phyloP scores from a whole-genome alignment of 2,113 vertebrate genomes.

The Boulengeromyrus knoepffleri region DNA sequence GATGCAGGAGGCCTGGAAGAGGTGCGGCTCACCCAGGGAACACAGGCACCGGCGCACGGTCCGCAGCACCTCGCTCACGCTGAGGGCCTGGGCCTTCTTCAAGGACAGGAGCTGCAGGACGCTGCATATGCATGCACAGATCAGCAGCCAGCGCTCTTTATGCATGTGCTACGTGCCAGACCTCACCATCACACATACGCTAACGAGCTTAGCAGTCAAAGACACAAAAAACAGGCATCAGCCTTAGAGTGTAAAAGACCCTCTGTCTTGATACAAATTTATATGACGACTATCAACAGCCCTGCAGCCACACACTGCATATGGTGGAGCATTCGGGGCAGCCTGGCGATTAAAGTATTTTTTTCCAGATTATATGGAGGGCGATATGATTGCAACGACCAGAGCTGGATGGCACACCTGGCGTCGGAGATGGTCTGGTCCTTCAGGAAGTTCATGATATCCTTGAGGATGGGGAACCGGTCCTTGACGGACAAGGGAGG shows the following conservation, averaged over 20 bases:
- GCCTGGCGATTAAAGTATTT: neutral
- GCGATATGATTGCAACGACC: neutral
- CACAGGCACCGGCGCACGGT: conserved; percentile 72
- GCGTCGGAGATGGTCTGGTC: conserved; percentile 77
- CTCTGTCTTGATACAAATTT: neutral
- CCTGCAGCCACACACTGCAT: neutral
- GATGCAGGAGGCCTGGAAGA: conserved; percentile 81
- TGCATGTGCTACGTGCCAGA: neutral
- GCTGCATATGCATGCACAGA: conserved; percentile 49
- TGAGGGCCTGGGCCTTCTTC: conserved; percentile 79
- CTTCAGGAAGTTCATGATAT: conserved; percentile 80
- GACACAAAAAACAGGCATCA: neutral
- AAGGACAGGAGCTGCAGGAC: conserved; percentile 81
- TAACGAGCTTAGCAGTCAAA: neutral
- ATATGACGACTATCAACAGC: neutral
- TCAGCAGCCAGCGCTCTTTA: neutral
- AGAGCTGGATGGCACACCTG: conserved; percentile 58
- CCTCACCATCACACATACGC: neutral
- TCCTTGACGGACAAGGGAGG: conserved; percentile 73
- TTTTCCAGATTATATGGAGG: neutral
- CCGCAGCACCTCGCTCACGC: conserved; percentile 74
- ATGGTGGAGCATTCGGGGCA: neutral
- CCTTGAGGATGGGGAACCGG: conserved; percentile 77
- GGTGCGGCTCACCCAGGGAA: conserved; percentile 79
- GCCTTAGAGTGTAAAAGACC: neutral